phyloP scores from a whole-genome alignment of 2,113 vertebrate species.

The Australoheros scitulus region DNA sequence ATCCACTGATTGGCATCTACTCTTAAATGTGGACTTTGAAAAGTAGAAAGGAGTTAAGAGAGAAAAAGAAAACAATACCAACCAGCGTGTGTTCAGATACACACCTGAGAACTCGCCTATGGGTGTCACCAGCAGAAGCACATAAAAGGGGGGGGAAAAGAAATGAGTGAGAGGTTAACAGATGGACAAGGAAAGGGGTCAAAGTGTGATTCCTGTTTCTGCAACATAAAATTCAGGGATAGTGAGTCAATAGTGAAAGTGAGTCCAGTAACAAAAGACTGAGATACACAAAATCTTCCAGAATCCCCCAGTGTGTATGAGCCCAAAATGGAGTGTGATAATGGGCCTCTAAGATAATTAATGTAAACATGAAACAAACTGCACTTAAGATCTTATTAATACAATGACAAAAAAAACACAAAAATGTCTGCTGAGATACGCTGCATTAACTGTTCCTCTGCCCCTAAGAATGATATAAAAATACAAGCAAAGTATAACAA shows the following conservation, averaged over 20 bases:
- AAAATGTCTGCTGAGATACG: neutral
- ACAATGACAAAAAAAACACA: neutral
- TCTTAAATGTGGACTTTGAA: slow-evolving; percentile 1
- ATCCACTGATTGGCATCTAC: neutral
- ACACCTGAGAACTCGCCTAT: slow-evolving; percentile 99
- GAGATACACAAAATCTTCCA: neutral
- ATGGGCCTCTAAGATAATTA: neutral
- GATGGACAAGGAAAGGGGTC: slow-evolving; percentile 78
- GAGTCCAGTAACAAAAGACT: neutral
- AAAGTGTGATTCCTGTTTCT: slow-evolving; percentile 31
- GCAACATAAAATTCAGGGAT: neutral
- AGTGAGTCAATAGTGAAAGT: slow-evolving; percentile 16
- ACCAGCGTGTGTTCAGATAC: slow-evolving; percentile 84
- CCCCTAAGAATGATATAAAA: neutral
- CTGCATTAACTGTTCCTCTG: neutral
- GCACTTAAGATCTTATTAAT: neutral
- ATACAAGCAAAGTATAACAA: neutral
- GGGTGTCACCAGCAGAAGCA: slow-evolving; percentile 88
- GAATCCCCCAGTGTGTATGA: neutral
- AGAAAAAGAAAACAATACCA: slow-evolving; percentile 72
- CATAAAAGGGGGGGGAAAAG: slow-evolving; percentile 78
- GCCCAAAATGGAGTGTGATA: neutral
- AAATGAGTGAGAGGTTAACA: slow-evolving; percentile 85
- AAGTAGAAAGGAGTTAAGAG: neutral
- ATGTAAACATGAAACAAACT: neutral